Conservation (phyloP, 2,888 invertebrate species). For the Chymomyza caudatula region DNA sequence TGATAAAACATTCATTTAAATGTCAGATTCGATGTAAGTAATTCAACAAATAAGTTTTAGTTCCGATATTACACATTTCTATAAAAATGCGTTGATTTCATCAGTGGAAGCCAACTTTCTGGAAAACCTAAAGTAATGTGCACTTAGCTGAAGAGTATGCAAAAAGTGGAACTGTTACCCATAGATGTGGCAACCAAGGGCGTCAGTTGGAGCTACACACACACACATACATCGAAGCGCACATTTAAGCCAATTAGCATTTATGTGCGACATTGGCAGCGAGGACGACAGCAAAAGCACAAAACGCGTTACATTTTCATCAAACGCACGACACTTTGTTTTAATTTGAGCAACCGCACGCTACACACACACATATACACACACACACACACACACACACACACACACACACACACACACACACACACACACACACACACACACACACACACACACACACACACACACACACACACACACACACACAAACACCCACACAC, state of each 20-base stretch:
- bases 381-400: background rate
- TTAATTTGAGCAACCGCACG: slow-evolving; percentile 68
- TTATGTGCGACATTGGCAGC: slow-evolving; percentile 47
- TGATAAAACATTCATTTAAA: no score
- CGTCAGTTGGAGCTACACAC: background rate
- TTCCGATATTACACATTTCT: no score
- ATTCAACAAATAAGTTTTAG: no score
- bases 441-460: background rate
- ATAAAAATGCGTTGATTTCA: background rate
- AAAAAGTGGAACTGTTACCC: background rate
- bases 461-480: slow-evolving; percentile 12
- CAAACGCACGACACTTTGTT: slow-evolving; percentile 73
- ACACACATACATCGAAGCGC: slow-evolving; percentile 29
- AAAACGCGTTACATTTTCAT: slow-evolving; percentile 71
- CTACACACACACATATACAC: slow-evolving; percentile 32
- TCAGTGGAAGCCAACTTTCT: background rate
- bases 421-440: background rate
- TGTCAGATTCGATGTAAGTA: no score
- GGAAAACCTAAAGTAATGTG: background rate
- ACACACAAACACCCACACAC: background rate
- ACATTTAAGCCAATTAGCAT: slow-evolving; percentile 73
- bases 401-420: slow-evolving; percentile 9
- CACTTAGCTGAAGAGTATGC: background rate
- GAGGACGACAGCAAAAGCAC: slow-evolving; percentile 27
- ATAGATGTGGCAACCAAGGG: background rate